Evolutionary conservation across 1,140 invertebrate genomes (phyloP).

Genomic region (Hermetia illucens): DNA sequence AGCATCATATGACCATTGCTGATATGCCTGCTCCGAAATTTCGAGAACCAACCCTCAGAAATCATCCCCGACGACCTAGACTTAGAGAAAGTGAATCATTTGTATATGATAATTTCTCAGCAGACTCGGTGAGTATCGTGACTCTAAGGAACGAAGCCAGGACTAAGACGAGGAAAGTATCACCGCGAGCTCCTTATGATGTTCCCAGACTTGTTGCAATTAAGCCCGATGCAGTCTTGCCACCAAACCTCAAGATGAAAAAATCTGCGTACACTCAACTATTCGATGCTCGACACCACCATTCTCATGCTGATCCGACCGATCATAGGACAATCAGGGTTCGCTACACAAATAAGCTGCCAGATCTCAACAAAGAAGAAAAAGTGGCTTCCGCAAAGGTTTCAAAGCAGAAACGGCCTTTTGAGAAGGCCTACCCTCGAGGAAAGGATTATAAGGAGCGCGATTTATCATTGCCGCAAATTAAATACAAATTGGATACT

Average conservation of each 20-base stretch:
- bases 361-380: not conserved
- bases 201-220: slow-evolving; percentile 6
- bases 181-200: not conserved
- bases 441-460: slow-evolving; percentile 14
- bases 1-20: too few species aligned
- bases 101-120: slow-evolving; percentile 10
- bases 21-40: slow-evolving; percentile 23
- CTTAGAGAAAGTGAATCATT: slow-evolving; percentile 15
- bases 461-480: slow-evolving; percentile 16
- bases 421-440: slow-evolving; percentile 17
- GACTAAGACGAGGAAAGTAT: not conserved
- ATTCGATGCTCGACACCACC: slow-evolving; percentile 23
- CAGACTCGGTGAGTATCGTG: slow-evolving; percentile 8
- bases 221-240: not conserved
- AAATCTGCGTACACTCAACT: slow-evolving; percentile 7
- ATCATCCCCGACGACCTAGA: slow-evolving; percentile 15
- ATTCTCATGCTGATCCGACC: slow-evolving; percentile 22
- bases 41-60: slow-evolving; percentile 18
- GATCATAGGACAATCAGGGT: slow-evolving; percentile 22
- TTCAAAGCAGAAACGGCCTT: slow-evolving; percentile 5
- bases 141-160: not conserved
- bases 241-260: slow-evolving; percentile 3
- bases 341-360: slow-evolving; percentile 11
- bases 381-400: not conserved
- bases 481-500: too few species aligned